Evolutionary conservation across 2,113 vertebrate species (phyloP), one percentile per base, ranked within the genome.

Genomic region (Cettia cetti): DNA sequence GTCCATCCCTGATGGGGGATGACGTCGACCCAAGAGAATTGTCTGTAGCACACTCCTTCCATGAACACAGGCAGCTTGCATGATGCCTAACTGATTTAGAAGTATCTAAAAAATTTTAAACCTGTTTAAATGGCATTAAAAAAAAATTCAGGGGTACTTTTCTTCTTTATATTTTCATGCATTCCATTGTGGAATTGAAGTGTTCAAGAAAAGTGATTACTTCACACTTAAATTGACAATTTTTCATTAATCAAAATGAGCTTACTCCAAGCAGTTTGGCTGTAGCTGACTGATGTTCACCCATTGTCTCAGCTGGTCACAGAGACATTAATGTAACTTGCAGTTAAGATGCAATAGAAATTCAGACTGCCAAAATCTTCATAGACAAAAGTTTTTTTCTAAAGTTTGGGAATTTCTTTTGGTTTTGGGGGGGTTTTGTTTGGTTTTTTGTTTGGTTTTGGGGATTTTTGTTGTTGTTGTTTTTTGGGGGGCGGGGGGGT

Each of bases 101-200:
- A 87, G 30, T 23, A 28, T 5, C 31, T 52, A 20, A 74, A 47
- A 10, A 69, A 12, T 78, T 47, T 63, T 45, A 50, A 76, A 45
- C 6, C 8, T 45, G 15, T 50, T 68, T 56, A 40, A 60, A 92
- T 13, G 1, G 0, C 40, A 79, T 26, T 1, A 0, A 28, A 24
- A 30, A 37, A 85, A 72, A 86, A 21, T 31, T 31, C 22, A 45
- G 8, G 19, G 30, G 15, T 61, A 26, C 8, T 69, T 30, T 82
- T 56, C 45, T 74, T 9, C n/a, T 22, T 89, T 24, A 12, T 45
- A 18, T 33, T 60, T 44, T 75, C 23, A 65, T 17, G 4, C 6
- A 28, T 79, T 70, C 26, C 8, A 13, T 70, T 52, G 33, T 78
- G 52, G 15, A 75, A 52, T 1, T 4, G 63, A 35, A 2, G 1